These are phyloP conservation scores for Emberiza fucata DNA, from an alignment of 2,113 vertebrate genomes.

Conservation along the genomic window DNA sequence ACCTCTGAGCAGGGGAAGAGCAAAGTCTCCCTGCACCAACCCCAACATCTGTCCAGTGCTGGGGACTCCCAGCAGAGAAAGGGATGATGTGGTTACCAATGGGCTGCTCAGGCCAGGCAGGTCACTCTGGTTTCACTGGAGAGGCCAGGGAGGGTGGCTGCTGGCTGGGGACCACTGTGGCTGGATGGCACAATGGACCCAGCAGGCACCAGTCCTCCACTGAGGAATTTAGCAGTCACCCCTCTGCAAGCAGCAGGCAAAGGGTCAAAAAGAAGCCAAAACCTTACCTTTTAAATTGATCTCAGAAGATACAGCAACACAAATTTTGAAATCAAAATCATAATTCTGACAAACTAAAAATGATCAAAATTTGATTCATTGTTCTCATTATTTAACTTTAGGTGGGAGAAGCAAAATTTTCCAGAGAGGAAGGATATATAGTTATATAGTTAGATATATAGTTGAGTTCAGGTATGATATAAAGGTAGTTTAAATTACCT, in stretches of 20 bases:
- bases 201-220: fast-evolving
- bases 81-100: fast-evolving
- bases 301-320: background rate
- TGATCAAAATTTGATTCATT: background rate
- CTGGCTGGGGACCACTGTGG: fast-evolving
- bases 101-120: background rate
- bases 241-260: background rate
- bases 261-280: background rate
- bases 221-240: background rate
- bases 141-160: fast-evolving
- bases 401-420: background rate
- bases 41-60: fast-evolving
- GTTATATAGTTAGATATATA: fast-evolving
- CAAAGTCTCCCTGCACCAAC: background rate
- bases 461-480: background rate
- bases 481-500: background rate
- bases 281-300: background rate
- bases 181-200: background rate
- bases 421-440: background rate
- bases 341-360: background rate
- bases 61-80: background rate
- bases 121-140: background rate
- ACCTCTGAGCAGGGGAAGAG: background rate
- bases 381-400: background rate
- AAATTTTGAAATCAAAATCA: background rate